phyloP scores from a whole-genome alignment of 2,797 vertebrate genomes.

The Tympanoctomys barrerae region DNA sequence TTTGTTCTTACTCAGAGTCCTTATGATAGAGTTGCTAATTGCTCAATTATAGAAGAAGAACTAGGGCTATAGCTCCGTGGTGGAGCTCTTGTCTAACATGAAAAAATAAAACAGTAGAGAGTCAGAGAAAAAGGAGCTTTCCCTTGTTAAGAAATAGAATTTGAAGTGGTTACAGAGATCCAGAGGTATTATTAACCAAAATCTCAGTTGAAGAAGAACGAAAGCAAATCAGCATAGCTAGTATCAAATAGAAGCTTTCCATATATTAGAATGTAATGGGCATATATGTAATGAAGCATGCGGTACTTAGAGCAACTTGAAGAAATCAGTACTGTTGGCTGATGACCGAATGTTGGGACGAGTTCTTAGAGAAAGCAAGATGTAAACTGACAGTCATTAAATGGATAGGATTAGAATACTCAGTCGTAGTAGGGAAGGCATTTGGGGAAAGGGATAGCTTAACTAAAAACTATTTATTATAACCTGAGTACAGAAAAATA shows the following conservation, averaged over 20 bases:
- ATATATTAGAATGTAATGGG: not conserved
- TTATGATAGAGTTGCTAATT: not conserved
- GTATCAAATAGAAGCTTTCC: not conserved
- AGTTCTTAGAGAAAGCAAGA: constrained; percentile 11
- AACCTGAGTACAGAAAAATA: not conserved
- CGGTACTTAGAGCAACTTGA: not conserved
- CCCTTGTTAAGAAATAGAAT: not conserved
- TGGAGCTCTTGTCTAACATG: too few species aligned
- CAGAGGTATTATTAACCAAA: not conserved
- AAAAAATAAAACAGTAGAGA: not conserved
- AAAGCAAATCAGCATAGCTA: not conserved
- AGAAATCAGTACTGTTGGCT: not conserved
- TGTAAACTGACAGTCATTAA: not conserved
- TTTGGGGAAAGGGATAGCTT: not conserved
- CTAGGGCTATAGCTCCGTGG: not conserved
- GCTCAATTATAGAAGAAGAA: not conserved
- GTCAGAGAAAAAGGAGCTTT: not conserved
- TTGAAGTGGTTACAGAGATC: not conserved
- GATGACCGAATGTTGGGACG: not conserved
- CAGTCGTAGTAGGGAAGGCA: not conserved
- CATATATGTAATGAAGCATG: not conserved
- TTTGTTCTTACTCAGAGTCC: not conserved
- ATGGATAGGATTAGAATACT: not conserved
- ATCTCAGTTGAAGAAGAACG: not conserved
- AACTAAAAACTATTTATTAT: not conserved